Percentiles rank a stretch among this genome's conserved stretches.
Evolutionary conservation across 2,797 vertebrate genomes (phyloP).

Genomic region (Spea hammondii): DNA sequence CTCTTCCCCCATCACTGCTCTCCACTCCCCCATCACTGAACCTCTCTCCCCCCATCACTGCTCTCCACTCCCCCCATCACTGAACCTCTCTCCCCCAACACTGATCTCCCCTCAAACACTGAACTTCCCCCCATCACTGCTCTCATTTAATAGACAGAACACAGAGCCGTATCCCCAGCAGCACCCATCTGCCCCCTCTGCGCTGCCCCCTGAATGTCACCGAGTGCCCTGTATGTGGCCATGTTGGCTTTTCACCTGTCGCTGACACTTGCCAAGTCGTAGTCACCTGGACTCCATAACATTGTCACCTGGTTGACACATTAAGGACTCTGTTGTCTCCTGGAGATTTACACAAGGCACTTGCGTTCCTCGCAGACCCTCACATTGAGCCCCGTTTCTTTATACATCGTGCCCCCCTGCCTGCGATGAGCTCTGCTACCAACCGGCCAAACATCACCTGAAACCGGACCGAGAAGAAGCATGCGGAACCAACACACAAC

Average conservation of each 20-base stretch:
- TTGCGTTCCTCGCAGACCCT: not conserved
- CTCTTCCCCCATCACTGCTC: not conserved
- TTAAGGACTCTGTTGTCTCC: not conserved
- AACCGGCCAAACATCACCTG: not conserved
- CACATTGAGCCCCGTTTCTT: not conserved
- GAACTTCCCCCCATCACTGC: not conserved
- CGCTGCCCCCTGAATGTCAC: not conserved
- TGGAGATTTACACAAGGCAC: not conserved
- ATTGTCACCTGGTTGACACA: not conserved
- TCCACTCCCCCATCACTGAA: not conserved
- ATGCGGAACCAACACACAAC: slow-evolving; percentile 44
- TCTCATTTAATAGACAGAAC: not conserved
- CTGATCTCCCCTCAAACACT: not conserved
- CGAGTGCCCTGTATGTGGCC: not conserved
- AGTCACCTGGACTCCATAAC: not conserved
- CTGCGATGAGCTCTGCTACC: not conserved
- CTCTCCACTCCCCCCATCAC: too few species aligned
- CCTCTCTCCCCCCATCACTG: not conserved
- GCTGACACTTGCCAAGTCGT: too few species aligned
- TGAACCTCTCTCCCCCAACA: not conserved
- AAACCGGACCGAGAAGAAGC: not conserved
- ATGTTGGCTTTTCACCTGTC: not conserved
- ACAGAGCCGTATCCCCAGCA: not conserved
- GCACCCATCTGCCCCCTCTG: not conserved
- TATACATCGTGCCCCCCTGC: too few species aligned